Evolutionary conservation across 2,888 invertebrate species (phyloP), one percentile per base, ranked within the genome.

Genomic region (Oligia fasciuncula): DNA sequence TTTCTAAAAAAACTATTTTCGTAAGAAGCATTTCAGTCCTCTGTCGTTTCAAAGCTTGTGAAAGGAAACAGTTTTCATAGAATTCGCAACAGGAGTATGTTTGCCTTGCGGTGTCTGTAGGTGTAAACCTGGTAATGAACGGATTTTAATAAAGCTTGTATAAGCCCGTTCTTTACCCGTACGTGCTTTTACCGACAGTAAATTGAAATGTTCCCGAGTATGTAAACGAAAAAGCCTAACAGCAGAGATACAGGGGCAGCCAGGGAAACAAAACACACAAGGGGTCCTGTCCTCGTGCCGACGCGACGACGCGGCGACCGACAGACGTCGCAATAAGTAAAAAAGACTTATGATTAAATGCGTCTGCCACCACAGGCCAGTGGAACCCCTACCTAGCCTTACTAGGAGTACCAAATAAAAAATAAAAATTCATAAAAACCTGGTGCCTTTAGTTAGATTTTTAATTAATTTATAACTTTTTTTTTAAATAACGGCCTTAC

Each of bases 21-120:
- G 19, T 23, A 43, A 51, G 29, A n/a, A 71, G n/a, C n/a, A 35
- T 43, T 79, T 49, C n/a, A 43, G 4, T 51, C 11, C 4, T 17
- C 40, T 43, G 3, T 43, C 13, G 11, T 46, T 23, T 62, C 83
- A 54, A 76, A 67, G 66, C 70, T 29, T 40, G 13, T 40, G 40
- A 40, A 40, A 40, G 5, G 5, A 43, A 60, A 66, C 9, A 76
- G 17, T 62, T 29, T 65, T 14, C 69, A 60, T 66, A 14, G 60
- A 71, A 76, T 67, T 66, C 60, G 62, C 74, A 63, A 73, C 2
- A 51, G 40, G 68, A 63, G 54, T 29, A 17, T n/a, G 19, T 54
- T n/a, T 54, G 23, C 49, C 17, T 63, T 63, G 46, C 49, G 43
- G 60, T 75, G 3, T 46, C 2, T n/a, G 74, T 13, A 17, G 9